Evolutionary conservation across 1,140 invertebrate species (phyloP), one percentile per base, ranked within the genome.

Genomic region (Oncopeltus fasciatus): DNA sequence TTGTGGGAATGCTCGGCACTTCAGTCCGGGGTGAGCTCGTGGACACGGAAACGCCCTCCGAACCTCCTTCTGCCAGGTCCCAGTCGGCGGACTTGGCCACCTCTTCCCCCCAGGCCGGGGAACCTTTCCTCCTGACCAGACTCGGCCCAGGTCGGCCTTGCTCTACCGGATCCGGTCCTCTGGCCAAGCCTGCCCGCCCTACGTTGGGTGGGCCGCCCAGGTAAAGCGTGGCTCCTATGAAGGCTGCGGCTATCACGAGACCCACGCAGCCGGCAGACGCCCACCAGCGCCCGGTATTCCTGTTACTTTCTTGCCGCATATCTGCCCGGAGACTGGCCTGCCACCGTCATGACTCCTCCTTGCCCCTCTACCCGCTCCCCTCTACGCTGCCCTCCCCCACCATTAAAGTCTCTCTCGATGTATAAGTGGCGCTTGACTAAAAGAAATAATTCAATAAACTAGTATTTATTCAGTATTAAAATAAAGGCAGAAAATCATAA

Each of bases 151-250:
- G 49, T 1, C 20, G 49, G 1, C 49, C 49, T n/a, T n/a, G n/a
- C 5, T 21, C 9, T 2, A 26, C 49, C 4, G 49, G 49, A 11
- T 53, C 49, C 1, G 49, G 49, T 4, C 49, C 49, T 2, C 18
- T 12, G 24, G 28, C 18, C 57, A 33, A 18, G 28, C 38, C 49
- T 47, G 24, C 12, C 49, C 44, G 14, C 60, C 43, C n/a, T 29
- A 28, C 5, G 64, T 38, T 33, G 51, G 49, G 31, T 59, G 26
- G 24, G 1, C 44, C 18, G 18, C 69, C 69, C 1, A 70, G 51
- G 66, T 68, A 70, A 28, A 70, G 43, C 9, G 67, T 69, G 33
- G 67, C 62, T 3, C 61, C 64, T 31, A 70, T 68, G 51, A 70
- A 70, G 18, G 62, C 60, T 0, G 65, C 63, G 5, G 68, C 68